These are phyloP conservation scores for Montipora sp. DNA, from an alignment of 64 coral and sea anemone species.

Conservation along the genomic window DNA sequence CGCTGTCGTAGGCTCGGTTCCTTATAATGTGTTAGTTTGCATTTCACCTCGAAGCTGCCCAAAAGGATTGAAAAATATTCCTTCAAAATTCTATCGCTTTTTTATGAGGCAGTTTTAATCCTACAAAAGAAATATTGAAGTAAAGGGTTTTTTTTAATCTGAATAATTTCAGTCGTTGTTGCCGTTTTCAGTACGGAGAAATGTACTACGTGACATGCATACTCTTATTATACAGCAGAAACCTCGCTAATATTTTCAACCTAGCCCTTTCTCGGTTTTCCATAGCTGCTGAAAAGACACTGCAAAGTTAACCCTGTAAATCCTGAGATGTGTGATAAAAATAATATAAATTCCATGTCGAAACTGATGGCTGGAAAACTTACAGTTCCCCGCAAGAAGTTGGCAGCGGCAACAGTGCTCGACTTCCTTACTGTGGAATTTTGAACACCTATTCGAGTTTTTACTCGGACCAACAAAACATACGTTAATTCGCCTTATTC, in stretches of 20 bases:
- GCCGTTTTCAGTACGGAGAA: too few species aligned
- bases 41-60: too few species aligned
- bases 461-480: too few species aligned
- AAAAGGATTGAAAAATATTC: too few species aligned
- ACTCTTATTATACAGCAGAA: too few species aligned
- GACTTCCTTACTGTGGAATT: too few species aligned
- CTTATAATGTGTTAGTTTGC: background rate
- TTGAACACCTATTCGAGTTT: too few species aligned
- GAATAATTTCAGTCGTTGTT: background rate
- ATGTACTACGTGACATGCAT: too few species aligned
- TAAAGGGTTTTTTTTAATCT: background rate
- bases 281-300: background rate
- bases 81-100: background rate
- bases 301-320: background rate
- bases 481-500: too few species aligned
- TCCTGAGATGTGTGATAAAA: background rate
- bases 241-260: too few species aligned
- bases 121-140: background rate
- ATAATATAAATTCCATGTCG: background rate
- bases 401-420: too few species aligned
- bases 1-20: background rate
- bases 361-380: background rate
- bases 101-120: background rate
- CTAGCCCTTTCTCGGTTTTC: background rate
- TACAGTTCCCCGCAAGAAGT: background rate